Conservation (phyloP, 2,797 vertebrate genomes). For the Scyliorhinus canicula region DNA sequence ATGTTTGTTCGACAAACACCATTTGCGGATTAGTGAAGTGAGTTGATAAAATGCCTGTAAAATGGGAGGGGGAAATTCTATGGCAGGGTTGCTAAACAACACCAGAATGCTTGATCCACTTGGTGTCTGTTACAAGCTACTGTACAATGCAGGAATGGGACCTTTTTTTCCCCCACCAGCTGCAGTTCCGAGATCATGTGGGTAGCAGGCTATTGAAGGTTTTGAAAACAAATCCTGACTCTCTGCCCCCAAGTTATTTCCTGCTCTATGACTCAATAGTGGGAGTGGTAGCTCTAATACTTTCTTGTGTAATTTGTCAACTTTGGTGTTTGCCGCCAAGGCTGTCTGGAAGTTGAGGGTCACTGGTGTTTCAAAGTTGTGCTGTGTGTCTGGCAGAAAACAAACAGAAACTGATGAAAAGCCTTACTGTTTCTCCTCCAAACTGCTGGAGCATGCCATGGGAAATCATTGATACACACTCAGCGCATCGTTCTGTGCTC, state of each 20-base stretch:
- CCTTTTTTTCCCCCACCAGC: neutral
- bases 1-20: constrained; percentile 33
- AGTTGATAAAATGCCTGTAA: constrained; percentile 31
- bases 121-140: constrained; percentile 25
- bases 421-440: neutral
- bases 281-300: neutral
- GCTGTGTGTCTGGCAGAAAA: constrained; percentile 9
- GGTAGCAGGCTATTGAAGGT: neutral
- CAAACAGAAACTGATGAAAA: constrained; percentile 31
- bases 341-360: constrained; percentile 28
- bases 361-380: constrained; percentile 18
- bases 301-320: constrained; percentile 30
- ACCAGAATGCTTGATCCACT: neutral
- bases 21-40: constrained; percentile 26
- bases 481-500: neutral
- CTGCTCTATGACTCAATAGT: constrained; percentile 21
- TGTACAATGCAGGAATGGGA: neutral
- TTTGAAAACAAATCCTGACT: constrained; percentile 25
- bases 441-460: constrained; percentile 13
- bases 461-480: constrained; percentile 4
- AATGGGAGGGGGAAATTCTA: neutral
- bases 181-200: constrained; percentile 19
- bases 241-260: neutral
- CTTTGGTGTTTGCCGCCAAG: constrained; percentile 18
- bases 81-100: constrained; percentile 14